Evolutionary conservation across 2,888 invertebrate species (phyloP).

Genomic region (Andricus curvator): DNA sequence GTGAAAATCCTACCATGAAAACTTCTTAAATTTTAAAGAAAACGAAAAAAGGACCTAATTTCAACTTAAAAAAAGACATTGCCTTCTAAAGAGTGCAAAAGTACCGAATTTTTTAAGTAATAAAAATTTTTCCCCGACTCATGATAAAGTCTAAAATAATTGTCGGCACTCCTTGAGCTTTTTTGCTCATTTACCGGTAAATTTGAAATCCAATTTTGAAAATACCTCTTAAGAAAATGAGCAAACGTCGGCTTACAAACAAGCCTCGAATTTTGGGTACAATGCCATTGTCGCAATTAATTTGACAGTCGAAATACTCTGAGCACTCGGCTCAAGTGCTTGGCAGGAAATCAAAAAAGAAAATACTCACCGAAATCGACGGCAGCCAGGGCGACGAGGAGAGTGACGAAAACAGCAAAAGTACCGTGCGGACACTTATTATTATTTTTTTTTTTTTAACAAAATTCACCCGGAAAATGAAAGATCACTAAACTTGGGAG

Average conservation of each 20-base stretch:
- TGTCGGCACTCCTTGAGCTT: not conserved
- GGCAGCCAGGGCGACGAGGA: not conserved
- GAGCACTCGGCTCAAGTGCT: conserved; percentile 1
- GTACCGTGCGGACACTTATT: not conserved
- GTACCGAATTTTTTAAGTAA: not conserved
- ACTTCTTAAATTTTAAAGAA: too few relatives aligned
- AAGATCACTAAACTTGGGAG: conserved; percentile 33
- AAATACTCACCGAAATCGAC: conserved; percentile 18
- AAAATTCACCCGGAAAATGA: conserved; percentile 27
- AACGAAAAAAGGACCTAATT: too few relatives aligned
- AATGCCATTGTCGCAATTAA: conserved; percentile 28
- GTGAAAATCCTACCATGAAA: too few relatives aligned
- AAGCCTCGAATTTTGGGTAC: conserved; percentile 9
- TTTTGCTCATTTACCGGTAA: not conserved
- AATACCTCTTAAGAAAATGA: not conserved
- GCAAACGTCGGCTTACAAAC: not conserved
- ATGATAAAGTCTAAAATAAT: not conserved
- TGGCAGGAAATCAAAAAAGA: conserved; percentile 21
- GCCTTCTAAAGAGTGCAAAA: too few relatives aligned
- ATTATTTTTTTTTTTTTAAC: not conserved
- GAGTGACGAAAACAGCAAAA: conserved; percentile 1
- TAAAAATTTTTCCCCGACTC: not conserved
- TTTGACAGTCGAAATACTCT: conserved; percentile 18
- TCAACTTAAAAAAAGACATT: too few relatives aligned
- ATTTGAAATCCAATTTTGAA: not conserved